phyloP scores from a whole-genome alignment of 2,797 vertebrate genomes.

The Halcyon leucocephala region DNA sequence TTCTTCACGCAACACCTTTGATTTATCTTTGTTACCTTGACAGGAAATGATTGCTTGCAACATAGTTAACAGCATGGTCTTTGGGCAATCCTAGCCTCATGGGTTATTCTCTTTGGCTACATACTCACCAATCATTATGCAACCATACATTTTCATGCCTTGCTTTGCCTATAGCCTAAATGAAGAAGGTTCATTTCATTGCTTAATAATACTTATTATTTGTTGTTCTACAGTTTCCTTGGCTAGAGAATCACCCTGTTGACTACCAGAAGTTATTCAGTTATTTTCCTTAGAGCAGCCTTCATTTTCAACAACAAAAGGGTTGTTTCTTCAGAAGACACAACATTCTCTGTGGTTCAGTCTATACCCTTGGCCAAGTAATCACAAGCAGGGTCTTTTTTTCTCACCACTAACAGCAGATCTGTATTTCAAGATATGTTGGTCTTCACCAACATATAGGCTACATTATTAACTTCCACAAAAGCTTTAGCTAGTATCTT shows the following conservation, averaged over 20 bases:
- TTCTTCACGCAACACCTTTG: neutral
- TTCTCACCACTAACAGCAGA: neutral
- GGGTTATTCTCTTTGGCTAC: neutral
- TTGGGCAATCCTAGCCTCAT: neutral
- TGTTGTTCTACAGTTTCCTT: neutral
- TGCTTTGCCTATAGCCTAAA: neutral
- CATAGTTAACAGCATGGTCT: neutral
- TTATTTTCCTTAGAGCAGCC: neutral
- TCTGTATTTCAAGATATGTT: neutral
- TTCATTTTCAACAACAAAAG: neutral
- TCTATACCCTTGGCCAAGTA: neutral
- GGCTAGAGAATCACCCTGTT: neutral
- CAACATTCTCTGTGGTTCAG: neutral
- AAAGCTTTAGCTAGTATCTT: neutral
- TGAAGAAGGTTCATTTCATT: neutral
- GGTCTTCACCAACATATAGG: neutral
- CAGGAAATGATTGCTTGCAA: constrained; percentile 13
- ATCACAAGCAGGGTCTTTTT: neutral
- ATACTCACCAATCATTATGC: neutral
- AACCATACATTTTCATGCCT: neutral
- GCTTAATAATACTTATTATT: neutral
- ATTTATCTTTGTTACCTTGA: neutral
- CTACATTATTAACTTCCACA: neutral
- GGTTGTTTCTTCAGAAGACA: neutral
- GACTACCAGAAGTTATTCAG: neutral